Evolutionary conservation across 2,888 invertebrate genomes (phyloP).

Genomic region (Parnassius smintheus): DNA sequence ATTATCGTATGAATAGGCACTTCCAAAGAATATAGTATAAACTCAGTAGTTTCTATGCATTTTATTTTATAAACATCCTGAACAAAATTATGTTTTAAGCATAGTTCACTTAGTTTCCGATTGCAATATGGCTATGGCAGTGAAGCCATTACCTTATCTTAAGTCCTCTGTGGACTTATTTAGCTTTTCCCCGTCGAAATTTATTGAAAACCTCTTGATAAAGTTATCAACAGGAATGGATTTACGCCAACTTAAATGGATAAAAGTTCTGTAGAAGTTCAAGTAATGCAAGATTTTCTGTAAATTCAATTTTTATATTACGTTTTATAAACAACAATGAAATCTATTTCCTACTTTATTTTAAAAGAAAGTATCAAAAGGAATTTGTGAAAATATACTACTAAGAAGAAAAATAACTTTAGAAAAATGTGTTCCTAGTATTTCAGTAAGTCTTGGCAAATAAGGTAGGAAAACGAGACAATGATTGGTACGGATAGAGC

Average conservation of each 20-base stretch:
- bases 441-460: too few relatives aligned
- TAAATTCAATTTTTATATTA: not conserved
- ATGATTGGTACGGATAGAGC: too few relatives aligned
- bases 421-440: too few relatives aligned
- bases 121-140: conserved; percentile 75
- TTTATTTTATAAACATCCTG: not conserved
- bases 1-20: too few relatives aligned
- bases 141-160: conserved; percentile 80
- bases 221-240: conserved; percentile 80
- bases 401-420: too few relatives aligned
- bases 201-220: conserved; percentile 81
- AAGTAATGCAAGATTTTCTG: not conserved
- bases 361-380: too few relatives aligned
- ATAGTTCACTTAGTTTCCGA: conserved; percentile 62
- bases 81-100: conserved; percentile 10
- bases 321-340: not conserved
- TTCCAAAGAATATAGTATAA: too few relatives aligned
- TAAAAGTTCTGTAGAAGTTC: conserved; percentile 3
- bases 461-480: too few relatives aligned
- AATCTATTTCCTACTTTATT: too few relatives aligned
- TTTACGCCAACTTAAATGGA: conserved; percentile 71
- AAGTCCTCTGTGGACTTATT: conserved; percentile 81
- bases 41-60: not conserved
- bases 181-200: conserved; percentile 80
- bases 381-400: too few relatives aligned